Evolutionary conservation across 2,113 vertebrate species (phyloP), one percentile per base, ranked within the genome.

Genomic region (Calidris pugnax): DNA sequence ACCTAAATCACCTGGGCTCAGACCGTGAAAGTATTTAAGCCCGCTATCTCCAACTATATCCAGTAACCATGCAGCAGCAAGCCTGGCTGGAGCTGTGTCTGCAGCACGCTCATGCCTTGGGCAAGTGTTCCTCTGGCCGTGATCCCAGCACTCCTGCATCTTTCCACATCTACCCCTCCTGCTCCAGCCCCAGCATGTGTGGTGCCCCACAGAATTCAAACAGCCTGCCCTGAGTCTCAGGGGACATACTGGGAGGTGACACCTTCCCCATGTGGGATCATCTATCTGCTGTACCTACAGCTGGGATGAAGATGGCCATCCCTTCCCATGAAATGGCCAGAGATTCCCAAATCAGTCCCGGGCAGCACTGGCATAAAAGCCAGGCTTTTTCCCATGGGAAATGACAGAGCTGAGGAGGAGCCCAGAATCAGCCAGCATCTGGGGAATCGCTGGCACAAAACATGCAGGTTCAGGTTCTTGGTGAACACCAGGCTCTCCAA

Each of bases 101-200:
- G 45, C 75, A 74, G n/a, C 1, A 0, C 26, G 39, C 3, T 33
- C 2, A 1, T 57, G 37, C 15, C 19, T 24, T 39, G 5, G 5
- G 30, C 7, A 5, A 67, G 51, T 53, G 17, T 33, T 8, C 37
- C 35, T 7, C 43, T 35, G 41, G 24, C 28, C 48, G 0, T 10
- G 32, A 27, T 41, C 55, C 35, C 39, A 66, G 56, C 35, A 69
- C 14, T 20, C 27, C 28, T 8, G 7, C 43, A 33, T 30, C 85
- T n/a, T 73, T 48, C 74, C 60, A 10, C 28, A 33, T 35, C 45
- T 37, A 3, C 15, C 24, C 33, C 87, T 12, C 26, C 60, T 62
- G n/a, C n/a, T 43, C 27, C 82, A 69, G 22, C 23, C 55, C 39
- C 64, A 62, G 51, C 9, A 4, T 16, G 20, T 33, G 18, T n/a